These are phyloP conservation scores for Cynopterus sphinx DNA, from an alignment of 2,797 vertebrate genomes.

Conservation along the genomic window DNA sequence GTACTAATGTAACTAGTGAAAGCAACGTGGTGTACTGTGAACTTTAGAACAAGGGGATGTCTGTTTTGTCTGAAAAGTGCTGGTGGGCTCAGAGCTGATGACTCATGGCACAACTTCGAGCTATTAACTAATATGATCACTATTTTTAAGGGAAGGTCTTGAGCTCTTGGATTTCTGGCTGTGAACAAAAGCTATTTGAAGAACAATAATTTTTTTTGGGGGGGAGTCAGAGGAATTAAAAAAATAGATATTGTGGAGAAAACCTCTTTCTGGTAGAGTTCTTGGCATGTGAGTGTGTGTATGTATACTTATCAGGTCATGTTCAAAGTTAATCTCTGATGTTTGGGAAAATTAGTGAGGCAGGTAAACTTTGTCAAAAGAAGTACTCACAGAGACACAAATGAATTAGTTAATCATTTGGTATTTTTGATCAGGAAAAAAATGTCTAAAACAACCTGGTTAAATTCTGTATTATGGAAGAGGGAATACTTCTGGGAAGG, in stretches of 20 bases:
- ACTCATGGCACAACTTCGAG: constrained; percentile 65
- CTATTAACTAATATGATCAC: background rate
- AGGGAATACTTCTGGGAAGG: background rate
- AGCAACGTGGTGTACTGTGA: background rate
- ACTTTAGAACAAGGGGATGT: background rate
- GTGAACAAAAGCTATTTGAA: background rate
- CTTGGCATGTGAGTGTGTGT: background rate
- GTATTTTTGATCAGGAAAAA: background rate
- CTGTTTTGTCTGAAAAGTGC: background rate
- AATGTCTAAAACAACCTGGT: background rate
- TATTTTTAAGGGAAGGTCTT: constrained; percentile 39
- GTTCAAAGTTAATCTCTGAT: background rate
- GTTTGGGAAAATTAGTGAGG: background rate
- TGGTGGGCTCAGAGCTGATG: constrained; percentile 56
- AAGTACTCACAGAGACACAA: background rate
- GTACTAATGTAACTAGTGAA: background rate
- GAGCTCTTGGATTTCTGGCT: constrained; percentile 11
- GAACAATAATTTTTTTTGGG: background rate
- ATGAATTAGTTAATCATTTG: background rate
- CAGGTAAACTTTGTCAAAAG: background rate
- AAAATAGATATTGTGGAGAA: background rate
- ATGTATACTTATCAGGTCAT: background rate
- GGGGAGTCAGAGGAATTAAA: background rate
- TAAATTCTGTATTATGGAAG: background rate
- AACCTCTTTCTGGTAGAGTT: background rate